These are phyloP conservation scores for Leptopilina syphax DNA, from an alignment of 2,888 invertebrate species.

Conservation along the genomic window DNA sequence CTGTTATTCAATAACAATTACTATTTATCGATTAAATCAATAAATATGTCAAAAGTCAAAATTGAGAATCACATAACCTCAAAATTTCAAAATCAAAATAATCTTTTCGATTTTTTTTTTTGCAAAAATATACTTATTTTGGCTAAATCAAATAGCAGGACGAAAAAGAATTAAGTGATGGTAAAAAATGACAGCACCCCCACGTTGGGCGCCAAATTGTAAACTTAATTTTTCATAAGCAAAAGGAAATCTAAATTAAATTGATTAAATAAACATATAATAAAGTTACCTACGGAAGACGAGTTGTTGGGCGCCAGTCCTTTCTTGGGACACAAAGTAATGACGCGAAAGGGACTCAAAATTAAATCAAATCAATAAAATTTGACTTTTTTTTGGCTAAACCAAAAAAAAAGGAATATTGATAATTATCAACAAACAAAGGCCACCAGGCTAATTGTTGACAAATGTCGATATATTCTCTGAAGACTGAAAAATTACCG, in stretches of 20 bases:
- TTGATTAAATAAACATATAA: neutral
- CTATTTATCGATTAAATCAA: neutral
- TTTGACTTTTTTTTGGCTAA: too few species aligned
- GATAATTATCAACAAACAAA: too few species aligned
- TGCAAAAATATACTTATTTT: neutral
- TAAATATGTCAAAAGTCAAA: neutral
- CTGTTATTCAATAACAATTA: too few species aligned
- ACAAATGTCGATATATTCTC: too few species aligned
- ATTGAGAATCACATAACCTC: neutral
- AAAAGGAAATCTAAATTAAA: neutral
- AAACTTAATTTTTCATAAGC: neutral
- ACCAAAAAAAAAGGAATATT: too few species aligned
- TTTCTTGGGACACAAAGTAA: too few species aligned
- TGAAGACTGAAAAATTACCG: too few species aligned
- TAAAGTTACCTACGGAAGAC: neutral
- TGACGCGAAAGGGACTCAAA: too few species aligned
- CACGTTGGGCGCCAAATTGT: neutral
- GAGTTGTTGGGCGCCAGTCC: too few species aligned
- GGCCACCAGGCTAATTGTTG: too few species aligned
- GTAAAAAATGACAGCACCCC: neutral
- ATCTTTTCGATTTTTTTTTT: neutral
- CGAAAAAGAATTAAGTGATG: too few species aligned
- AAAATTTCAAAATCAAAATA: neutral
- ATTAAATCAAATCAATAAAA: too few species aligned
- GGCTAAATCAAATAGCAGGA: neutral